Evolutionary conservation across 1,140 invertebrate species (phyloP), one percentile per base, ranked within the genome.

Genomic region (Musca domestica): DNA sequence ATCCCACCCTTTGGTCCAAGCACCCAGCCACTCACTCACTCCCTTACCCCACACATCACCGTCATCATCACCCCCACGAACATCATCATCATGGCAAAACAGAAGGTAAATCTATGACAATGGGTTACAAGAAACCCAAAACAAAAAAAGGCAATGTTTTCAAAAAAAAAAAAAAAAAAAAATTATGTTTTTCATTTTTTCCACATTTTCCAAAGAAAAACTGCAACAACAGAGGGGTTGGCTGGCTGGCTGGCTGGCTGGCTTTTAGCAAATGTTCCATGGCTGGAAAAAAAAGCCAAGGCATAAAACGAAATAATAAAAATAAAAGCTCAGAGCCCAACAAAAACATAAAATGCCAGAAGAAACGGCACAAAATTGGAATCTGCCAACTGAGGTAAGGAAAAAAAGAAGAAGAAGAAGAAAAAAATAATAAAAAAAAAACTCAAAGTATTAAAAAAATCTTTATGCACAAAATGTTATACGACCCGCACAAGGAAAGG

Each of bases 101-200:
- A n/a, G n/a, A n/a, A n/a, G n/a, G n/a, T n/a, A 34, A 34, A 34
- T 64, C 22, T 34, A 34, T 47, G 61, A 64, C 30, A 64, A 47
- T 64, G 61, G 61, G 61, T 64, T 64, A 64, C 30, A 64, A 41
- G 25, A 47, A 64, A 56, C 15, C 10, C 41, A 15, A 52, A 19
- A 52, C 10, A 46, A 46, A 46, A 46, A 46, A 15, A 46, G 10
- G 10, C 10, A 2, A n/a, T n/a, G n/a, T n/a, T n/a, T n/a, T n/a
- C n/a, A n/a, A n/a, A n/a, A n/a, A n/a, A n/a, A n/a, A n/a, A n/a
- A n/a, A n/a, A n/a, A n/a, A n/a, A n/a, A n/a, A n/a, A n/a, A n/a
- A 25, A 23, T 66, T 66, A 51, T 51, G 34, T 34, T 48, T 30
- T 49, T 46, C 20, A 30, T 66, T 49, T 49, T 65, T 51, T 52